These are phyloP conservation scores for Pissodes strobi DNA, from an alignment of 1,140 invertebrate genomes.

Conservation along the genomic window DNA sequence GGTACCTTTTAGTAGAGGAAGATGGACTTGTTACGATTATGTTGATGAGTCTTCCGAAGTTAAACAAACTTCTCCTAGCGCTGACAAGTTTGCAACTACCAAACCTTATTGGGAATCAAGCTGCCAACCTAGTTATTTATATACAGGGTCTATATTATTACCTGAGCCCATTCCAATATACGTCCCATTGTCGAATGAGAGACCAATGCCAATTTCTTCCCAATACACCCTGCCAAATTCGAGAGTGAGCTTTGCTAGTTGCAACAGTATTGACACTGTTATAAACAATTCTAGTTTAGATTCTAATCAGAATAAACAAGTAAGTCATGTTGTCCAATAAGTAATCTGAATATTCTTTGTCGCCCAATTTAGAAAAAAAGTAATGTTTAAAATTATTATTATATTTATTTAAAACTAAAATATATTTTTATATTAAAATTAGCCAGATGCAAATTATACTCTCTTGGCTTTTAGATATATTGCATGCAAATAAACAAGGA, in stretches of 20 bases:
- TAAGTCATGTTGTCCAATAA: no score
- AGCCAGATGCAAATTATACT: no score
- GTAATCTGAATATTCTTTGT: no score
- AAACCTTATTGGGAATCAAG: conserved; percentile 29
- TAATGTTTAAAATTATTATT: no score
- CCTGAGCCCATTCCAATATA: conserved; percentile 31
- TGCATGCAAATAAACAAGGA: no score
- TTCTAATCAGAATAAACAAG: conserved; percentile 31
- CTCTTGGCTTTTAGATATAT: no score
- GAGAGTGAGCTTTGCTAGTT: conserved; percentile 24
- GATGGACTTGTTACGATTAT: conserved; percentile 96
- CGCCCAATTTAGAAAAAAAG: no score
- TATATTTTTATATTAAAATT: no score
- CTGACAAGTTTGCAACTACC: conserved; percentile 4
- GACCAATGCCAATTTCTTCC: conserved; percentile 10
- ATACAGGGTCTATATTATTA: conserved; percentile 35
- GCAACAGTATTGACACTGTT: conserved; percentile 23
- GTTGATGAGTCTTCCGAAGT: conserved; percentile 68
- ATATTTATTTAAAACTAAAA: no score
- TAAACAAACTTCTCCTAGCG: not conserved
- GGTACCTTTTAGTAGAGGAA: conserved; percentile 88
- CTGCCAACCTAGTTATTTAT: conserved; percentile 35
- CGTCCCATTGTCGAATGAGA: conserved; percentile 27
- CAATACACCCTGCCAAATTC: conserved; percentile 25
- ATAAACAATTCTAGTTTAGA: conserved; percentile 29